Evolutionary conservation across 2,113 vertebrate genomes (phyloP).

Genomic region (Gallinago undulata): DNA sequence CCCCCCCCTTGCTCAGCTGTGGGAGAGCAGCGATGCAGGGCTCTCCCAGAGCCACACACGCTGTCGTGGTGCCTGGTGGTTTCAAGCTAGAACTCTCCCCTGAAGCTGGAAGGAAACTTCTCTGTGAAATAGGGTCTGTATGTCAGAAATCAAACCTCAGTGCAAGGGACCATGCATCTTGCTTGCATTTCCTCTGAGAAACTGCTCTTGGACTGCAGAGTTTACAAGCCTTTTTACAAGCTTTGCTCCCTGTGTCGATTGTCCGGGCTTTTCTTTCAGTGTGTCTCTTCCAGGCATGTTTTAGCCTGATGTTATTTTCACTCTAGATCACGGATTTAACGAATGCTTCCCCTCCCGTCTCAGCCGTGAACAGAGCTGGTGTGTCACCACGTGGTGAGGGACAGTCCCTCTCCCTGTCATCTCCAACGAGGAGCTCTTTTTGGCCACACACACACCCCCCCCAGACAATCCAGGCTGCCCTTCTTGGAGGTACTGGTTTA

Average conservation of each 20-base stretch:
- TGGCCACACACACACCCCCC: neutral
- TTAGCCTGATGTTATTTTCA: constrained; percentile 38
- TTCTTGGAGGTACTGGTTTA: neutral
- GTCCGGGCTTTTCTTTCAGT: constrained; percentile 33
- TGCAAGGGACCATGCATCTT: constrained; percentile 41
- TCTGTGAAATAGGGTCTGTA: neutral
- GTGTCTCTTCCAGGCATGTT: constrained; percentile 32
- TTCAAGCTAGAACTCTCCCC: neutral
- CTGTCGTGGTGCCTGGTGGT: neutral
- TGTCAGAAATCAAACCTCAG: neutral
- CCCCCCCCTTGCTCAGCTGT: neutral
- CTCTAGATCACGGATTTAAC: neutral
- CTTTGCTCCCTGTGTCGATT: constrained; percentile 32
- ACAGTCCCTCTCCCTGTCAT: neutral
- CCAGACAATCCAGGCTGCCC: neutral
- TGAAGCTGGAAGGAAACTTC: neutral
- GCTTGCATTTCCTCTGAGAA: constrained; percentile 48
- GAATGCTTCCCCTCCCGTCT: neutral
- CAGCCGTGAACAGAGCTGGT: constrained; percentile 23
- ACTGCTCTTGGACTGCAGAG: constrained; percentile 42
- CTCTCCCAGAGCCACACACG: neutral
- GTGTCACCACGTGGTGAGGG: neutral
- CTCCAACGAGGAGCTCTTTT: neutral
- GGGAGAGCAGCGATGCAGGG: neutral
- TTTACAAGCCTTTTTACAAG: constrained; percentile 65